Base-by-base conservation (phyloP, 2,888 invertebrate genomes). In the Ophion ellenae region DNA sequence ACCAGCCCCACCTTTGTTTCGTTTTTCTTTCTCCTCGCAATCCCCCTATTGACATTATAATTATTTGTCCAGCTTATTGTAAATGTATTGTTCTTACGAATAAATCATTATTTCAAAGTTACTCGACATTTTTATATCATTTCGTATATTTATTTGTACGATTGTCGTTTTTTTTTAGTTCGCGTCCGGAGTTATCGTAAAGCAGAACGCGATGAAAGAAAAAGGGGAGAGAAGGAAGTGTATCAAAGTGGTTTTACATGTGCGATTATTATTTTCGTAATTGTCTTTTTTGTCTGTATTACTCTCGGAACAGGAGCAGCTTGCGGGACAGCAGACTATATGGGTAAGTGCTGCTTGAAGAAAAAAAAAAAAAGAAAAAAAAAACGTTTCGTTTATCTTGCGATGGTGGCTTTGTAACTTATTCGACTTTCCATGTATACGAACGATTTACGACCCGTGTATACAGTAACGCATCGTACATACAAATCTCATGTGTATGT, bases 301-400 rank as follows among this genome's bases (percentile, higher is more conserved):
- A 77, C 77, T 81, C 69, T 90, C 85, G 89, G 94, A 94, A 92
- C 95, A 97, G 97, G 96, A 97, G 97, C 96, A 97, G 97, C 95
- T 97, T 97, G 95, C 97, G 97, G 95, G 98, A 98, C 95, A 97
- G 97, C 96, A 97, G 97, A 95, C 96, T 98, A 95, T 98, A 98
- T 95, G 98, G 98, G 96, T 96, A 94, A 96, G 96, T 96, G 90
- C 90, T 85, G 79, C 83, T 89, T 84, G 76, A 89, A 85, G 83
- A 77, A 63, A 76, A 70, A 83, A 77, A 80, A 59, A 70, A 77
- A 79, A 74, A n/a, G 53, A 87, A 82, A 84, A 79, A 20, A 69
- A 10, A 47, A 69, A 28, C 81, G 83, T 87, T 88, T 87, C 85
- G 88, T 91, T 91, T 88, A 59, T 88, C 76, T 76, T 83, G 85